Percentiles rank a stretch among this genome's conserved stretches.
phyloP scores from a whole-genome alignment of 64 coral and sea anemone species.

The Actinia equina region DNA sequence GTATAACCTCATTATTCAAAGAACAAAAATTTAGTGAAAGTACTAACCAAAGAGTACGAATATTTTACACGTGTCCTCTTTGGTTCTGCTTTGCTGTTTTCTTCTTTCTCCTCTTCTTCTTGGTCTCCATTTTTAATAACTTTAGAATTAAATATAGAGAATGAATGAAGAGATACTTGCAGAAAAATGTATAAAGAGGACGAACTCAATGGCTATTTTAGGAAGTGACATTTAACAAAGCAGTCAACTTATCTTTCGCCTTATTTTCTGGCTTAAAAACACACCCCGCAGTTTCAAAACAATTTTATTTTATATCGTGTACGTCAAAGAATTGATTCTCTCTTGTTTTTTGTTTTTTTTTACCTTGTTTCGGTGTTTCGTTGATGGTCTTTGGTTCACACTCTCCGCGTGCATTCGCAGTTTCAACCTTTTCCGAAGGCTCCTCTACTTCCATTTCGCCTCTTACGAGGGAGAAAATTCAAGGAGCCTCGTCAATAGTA shows the following conservation, averaged over 20 bases:
- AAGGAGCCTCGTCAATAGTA: slow-evolving; percentile 1
- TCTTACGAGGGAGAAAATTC: slow-evolving; percentile 25
- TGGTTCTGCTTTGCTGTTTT: not conserved
- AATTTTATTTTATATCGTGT: not conserved
- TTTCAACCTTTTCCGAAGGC: not conserved
- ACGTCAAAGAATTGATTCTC: not conserved
- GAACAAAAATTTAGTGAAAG: slow-evolving; percentile 16
- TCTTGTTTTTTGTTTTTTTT: not conserved
- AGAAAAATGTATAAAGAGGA: not conserved
- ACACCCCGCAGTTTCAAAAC: not conserved
- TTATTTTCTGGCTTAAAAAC: not conserved
- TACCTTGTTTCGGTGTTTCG: slow-evolving; percentile 18
- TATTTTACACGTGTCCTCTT: slow-evolving; percentile 53
- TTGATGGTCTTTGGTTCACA: not conserved
- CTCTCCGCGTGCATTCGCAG: slow-evolving; percentile 36
- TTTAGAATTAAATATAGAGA: not conserved
- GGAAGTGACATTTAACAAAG: not conserved
- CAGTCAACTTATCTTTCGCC: not conserved
- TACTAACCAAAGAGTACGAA: slow-evolving; percentile 51
- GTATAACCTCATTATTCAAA: not conserved
- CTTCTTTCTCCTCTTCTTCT: not conserved
- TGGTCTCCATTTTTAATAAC: slow-evolving; percentile 3
- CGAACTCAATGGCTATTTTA: slow-evolving; percentile 15
- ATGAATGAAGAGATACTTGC: not conserved
- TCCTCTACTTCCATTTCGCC: slow-evolving; percentile 59